These are phyloP conservation scores for Acropora yongei DNA, from an alignment of 64 coral and sea anemone genomes.

Conservation along the genomic window DNA sequence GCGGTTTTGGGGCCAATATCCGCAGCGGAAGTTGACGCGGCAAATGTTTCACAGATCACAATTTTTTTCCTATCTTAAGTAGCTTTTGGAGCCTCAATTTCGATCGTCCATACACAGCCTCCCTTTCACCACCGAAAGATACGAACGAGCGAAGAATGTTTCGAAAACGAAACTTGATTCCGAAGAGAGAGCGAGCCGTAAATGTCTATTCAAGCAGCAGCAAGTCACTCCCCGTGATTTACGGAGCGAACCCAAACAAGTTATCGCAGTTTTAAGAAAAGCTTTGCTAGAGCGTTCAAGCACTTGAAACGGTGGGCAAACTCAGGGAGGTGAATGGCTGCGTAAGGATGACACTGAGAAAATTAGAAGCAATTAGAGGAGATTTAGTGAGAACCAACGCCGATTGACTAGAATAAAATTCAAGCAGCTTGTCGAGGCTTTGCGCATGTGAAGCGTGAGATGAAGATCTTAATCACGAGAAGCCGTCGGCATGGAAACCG, in stretches of 20 bases:
- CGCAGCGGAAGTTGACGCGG: slow-evolving; percentile 43
- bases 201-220: neutral
- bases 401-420: slow-evolving; percentile 57
- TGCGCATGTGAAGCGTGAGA: slow-evolving; percentile 39
- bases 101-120: slow-evolving; percentile 3
- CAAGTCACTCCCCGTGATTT: neutral
- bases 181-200: neutral
- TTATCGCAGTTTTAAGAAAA: slow-evolving; percentile 1
- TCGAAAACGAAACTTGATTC: neutral
- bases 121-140: neutral
- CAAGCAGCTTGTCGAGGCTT: slow-evolving; percentile 41
- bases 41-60: slow-evolving; percentile 57
- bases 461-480: too few species aligned
- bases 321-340: slow-evolving; percentile 54
- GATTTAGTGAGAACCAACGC: slow-evolving; percentile 53
- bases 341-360: slow-evolving; percentile 63
- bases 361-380: slow-evolving; percentile 43
- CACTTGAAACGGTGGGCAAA: slow-evolving; percentile 68
- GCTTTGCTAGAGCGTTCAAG: slow-evolving; percentile 26
- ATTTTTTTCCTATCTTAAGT: slow-evolving; percentile 57
- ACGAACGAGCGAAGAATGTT: slow-evolving; percentile 7
- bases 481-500: too few species aligned
- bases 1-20: slow-evolving; percentile 50
- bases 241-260: neutral
- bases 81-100: slow-evolving; percentile 42